These are phyloP conservation scores for Muscicapa adusta DNA, from an alignment of 2,113 vertebrate genomes.

Conservation along the genomic window DNA sequence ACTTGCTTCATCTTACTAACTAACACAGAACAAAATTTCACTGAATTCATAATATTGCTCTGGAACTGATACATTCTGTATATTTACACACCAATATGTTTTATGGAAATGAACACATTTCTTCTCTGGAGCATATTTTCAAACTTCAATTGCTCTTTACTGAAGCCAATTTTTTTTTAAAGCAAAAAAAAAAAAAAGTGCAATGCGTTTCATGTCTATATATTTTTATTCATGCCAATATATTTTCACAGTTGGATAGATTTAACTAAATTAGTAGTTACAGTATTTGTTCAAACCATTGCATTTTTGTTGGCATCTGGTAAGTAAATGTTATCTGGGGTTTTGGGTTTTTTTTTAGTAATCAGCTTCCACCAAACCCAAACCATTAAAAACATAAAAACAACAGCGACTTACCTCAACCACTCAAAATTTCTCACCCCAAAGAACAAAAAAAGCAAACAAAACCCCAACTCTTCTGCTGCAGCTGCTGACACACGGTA, in stretches of 20 bases:
- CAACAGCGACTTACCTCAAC: background rate
- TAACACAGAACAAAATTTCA: constrained; percentile 43
- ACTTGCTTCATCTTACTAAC: constrained; percentile 50
- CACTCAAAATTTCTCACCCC: background rate
- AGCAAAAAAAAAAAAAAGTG: constrained; percentile 13
- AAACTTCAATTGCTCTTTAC: constrained; percentile 63
- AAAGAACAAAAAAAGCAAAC: background rate
- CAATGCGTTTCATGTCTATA: constrained; percentile 43
- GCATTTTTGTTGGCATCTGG: constrained; percentile 39
- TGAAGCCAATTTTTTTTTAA: constrained; percentile 43
- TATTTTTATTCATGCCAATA: constrained; percentile 56
- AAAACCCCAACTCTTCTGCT: background rate
- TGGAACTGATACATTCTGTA: constrained; percentile 50
- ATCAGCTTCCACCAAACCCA: constrained; percentile 1
- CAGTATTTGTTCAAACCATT: constrained; percentile 54
- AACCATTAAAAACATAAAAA: background rate
- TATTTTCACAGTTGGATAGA: constrained; percentile 64
- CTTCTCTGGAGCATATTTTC: constrained; percentile 52
- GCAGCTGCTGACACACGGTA: background rate
- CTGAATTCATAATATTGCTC: constrained; percentile 58
- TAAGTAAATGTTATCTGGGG: constrained; percentile 7
- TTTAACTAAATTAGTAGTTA: constrained; percentile 64
- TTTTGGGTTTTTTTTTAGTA: background rate
- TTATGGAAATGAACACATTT: constrained; percentile 68
- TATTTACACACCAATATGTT: constrained; percentile 66